Evolutionary conservation across 2,888 invertebrate genomes (phyloP), one percentile per base, ranked within the genome.

Genomic region (Tenthredo mesomela): DNA sequence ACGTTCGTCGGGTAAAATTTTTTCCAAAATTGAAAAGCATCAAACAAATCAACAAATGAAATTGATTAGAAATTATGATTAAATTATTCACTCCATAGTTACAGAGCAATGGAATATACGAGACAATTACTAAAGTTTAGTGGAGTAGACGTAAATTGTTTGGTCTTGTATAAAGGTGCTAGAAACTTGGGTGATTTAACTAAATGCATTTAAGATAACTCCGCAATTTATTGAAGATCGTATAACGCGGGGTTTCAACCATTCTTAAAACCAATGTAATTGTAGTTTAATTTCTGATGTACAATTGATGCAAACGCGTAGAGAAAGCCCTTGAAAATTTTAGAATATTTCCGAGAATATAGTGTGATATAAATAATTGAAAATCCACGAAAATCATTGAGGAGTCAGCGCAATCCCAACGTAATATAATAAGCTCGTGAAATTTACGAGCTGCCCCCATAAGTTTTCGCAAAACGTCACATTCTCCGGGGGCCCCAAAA

Each of bases 121-220:
- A 25, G 25, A 61, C 61, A 61, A 61, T 61, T 61, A 25, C 61
- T 25, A 25, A 61, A 61, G 61, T 61, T 61, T 25, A 25, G 25
- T 61, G 61, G 61, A 61, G 61, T 61, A 25, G 21, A 61, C 61
- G 61, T 61, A 12, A 61, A 61, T 61, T 61, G 61, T 61, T 61
- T 61, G 61, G 61, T 61, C 61, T 61, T 61, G 61, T 61, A 61
- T 61, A 25, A 61, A 61, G 21, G 21, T 25, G 21, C 25, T 61
- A 25, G 61, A 61, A 61, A 61, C 61, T 61, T 61, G 5, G 61
- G 61, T 21, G 61, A 61, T 61, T 61, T 61, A 61, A 61, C 61
- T 61, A 61, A 61, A 61, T 61, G 61, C 61, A 61, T 61, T 61
- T 61, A 61, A 61, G 61, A 61, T 61, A 61, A 61, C 61, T 61